Evolutionary conservation across 2,888 invertebrate genomes (phyloP), one percentile per base, ranked within the genome.

Genomic region (Bedellia somnulentella): DNA sequence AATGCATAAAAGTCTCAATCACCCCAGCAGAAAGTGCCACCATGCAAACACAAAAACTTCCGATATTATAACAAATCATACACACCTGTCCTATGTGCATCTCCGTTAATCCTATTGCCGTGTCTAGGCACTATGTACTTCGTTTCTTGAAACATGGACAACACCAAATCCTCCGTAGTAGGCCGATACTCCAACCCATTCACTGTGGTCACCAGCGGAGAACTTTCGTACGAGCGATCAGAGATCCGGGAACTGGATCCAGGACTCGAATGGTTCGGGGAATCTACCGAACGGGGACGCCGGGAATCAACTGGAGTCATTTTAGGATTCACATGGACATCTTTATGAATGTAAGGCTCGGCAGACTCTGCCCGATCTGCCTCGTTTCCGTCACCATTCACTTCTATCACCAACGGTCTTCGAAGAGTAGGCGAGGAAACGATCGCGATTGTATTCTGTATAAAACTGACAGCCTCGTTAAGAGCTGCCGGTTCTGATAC

Each of bases 281-380:
- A 66, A 36, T 71, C 75, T 8, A 68, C 71, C 0, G 75, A 73
- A 1, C 64, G 53, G 22, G 73, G 75, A 36, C 75, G 47, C 24
- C 75, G 48, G 5, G 52, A 36, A 34, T 73, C 73, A 18, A 70
- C 70, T 0, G 73, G 71, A 15, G 76, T 77, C 77, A 78, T 78
- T 38, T 76, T 76, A n/a, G 77, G 77, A 37, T 78, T 78, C 0
- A 78, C 62, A 35, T 78, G 77, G 14, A 78, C 77, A 34, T 78
- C 77, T 39, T 78, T 78, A 39, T 77, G 76, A 12, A 75, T 75
- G 28, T 75, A 75, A 5, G 66, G 62, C 35, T 71, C 71, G 4
- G 47, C 45, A n/a, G 59, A 43, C 39, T 63, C 64, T 33, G 49
- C 42, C 21, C 63, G 63, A 44, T 47, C 58, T 33, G 36, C 35